phyloP scores from a whole-genome alignment of 2,797 vertebrate genomes.

The Gymnoscopelus microlampas region DNA sequence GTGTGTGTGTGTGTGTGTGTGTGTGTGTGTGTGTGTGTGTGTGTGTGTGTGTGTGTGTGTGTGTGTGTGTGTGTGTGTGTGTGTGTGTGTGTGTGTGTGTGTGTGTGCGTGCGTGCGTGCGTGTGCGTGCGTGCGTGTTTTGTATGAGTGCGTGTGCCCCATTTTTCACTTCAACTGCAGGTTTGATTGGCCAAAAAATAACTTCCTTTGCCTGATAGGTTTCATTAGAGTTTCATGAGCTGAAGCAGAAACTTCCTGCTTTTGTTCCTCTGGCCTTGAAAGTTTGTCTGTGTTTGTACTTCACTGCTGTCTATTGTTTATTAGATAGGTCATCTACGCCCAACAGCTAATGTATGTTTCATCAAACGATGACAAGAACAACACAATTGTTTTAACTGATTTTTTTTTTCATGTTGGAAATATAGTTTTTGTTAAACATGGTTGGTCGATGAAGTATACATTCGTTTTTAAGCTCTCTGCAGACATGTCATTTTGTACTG shows the following conservation, averaged over 20 bases:
- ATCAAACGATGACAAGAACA: too few species aligned
- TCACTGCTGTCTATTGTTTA: slow-evolving; percentile 45
- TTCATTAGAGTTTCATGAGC: slow-evolving; percentile 16
- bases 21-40: neutral
- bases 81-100: too few species aligned
- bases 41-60: neutral
- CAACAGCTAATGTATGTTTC: slow-evolving; percentile 3
- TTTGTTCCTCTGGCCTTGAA: slow-evolving; percentile 62
- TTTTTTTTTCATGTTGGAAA: too few species aligned
- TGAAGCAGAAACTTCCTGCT: slow-evolving; percentile 52
- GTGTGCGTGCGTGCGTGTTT: neutral
- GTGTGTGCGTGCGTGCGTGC: too few species aligned
- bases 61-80: slow-evolving; percentile 1
- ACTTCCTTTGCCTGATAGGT: slow-evolving; percentile 50
- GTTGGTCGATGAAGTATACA: too few species aligned
- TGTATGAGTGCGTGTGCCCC: neutral
- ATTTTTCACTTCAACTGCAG: slow-evolving; percentile 28
- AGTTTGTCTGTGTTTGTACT: slow-evolving; percentile 36
- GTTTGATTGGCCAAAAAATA: slow-evolving; percentile 5
- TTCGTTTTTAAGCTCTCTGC: neutral
- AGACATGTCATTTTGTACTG: slow-evolving; percentile 13
- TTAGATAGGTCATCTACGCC: slow-evolving; percentile 29
- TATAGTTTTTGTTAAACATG: too few species aligned
- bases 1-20: neutral
- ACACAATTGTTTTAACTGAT: too few species aligned